phyloP scores from a whole-genome alignment of 2,888 invertebrate genomes.

The Zygogramma bicolorata region DNA sequence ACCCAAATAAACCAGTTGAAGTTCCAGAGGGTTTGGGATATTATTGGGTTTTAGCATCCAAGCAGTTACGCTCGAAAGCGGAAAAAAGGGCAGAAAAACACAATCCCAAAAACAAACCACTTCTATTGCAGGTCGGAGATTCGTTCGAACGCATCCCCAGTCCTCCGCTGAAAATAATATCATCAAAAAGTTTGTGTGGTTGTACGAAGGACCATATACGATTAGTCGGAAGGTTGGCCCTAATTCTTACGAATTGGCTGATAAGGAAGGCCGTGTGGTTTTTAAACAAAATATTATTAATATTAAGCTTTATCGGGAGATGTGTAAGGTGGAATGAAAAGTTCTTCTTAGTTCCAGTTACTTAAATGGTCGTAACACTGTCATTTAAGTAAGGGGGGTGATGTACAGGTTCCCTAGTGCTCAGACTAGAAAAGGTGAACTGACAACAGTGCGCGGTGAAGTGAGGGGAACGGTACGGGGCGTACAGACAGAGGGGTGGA shows the following conservation, averaged over 20 bases:
- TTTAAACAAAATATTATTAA: slow-evolving; percentile 11
- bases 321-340: background rate
- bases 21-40: background rate
- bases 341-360: background rate
- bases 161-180: slow-evolving; percentile 7
- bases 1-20: background rate
- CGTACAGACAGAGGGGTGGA: no score
- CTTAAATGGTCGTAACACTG: background rate
- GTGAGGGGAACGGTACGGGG: no score
- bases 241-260: background rate
- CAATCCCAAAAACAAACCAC: background rate
- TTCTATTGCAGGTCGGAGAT: background rate
- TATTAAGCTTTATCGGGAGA: background rate
- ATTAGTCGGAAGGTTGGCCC: slow-evolving; percentile 5
- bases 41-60: slow-evolving; percentile 10
- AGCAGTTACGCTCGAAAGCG: slow-evolving; percentile 9
- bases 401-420: no score
- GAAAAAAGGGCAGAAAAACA: background rate
- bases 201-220: slow-evolving; percentile 8
- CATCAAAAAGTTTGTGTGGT: background rate
- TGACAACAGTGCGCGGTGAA: no score
- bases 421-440: no score
- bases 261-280: background rate
- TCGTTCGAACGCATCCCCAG: slow-evolving; percentile 3
- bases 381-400: slow-evolving; percentile 14